Conservation (phyloP, 2,113 vertebrate species). For the Herpetotheres cachinnans region DNA sequence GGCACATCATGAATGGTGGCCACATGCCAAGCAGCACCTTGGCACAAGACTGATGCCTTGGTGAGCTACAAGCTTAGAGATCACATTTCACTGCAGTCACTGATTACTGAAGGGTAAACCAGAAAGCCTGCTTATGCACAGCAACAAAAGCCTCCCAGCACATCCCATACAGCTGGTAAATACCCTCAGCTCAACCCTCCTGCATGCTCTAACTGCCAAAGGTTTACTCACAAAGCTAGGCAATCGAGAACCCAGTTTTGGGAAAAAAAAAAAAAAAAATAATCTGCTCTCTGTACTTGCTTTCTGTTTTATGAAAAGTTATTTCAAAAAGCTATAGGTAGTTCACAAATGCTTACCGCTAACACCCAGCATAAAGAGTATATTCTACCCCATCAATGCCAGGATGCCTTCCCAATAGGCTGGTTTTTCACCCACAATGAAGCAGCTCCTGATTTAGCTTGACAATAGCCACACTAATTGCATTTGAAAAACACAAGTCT, state of each 20-base stretch:
- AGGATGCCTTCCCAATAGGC: not conserved
- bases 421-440: not conserved
- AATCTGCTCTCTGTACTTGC: not conserved
- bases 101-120: not conserved
- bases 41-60: not conserved
- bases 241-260: not conserved
- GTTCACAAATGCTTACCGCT: fast-evolving
- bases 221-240: not conserved
- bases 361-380: too few relatives aligned
- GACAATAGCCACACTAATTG: not conserved
- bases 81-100: not conserved
- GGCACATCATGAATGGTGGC: fast-evolving
- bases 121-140: not conserved
- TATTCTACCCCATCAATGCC: not conserved
- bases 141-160: not conserved
- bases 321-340: not conserved
- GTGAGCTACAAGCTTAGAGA: not conserved
- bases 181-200: not conserved
- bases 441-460: not conserved
- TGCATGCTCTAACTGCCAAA: not conserved
- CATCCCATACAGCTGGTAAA: not conserved
- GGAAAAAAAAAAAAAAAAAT: too few relatives aligned
- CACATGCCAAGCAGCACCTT: not conserved
- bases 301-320: not conserved
- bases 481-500: not conserved